Percentiles rank a stretch among this genome's conserved stretches.
Evolutionary conservation across 2,888 invertebrate species (phyloP).

Genomic region (Dascillus cervinus): DNA sequence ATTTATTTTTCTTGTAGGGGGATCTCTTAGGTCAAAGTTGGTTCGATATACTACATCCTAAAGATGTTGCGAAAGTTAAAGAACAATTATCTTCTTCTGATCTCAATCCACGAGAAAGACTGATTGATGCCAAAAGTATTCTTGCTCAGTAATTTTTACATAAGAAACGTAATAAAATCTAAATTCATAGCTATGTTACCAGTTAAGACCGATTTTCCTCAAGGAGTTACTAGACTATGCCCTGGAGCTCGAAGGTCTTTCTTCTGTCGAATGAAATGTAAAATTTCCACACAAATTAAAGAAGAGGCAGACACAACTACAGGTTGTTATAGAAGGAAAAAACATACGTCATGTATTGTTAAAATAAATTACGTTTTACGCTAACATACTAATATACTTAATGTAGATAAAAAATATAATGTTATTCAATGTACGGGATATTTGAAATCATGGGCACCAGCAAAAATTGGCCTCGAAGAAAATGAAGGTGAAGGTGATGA

Average conservation of each 20-base stretch:
- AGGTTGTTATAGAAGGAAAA: slow-evolving; percentile 60
- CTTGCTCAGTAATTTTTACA: slow-evolving; percentile 16
- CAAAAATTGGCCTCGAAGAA: slow-evolving; percentile 65
- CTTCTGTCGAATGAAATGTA: slow-evolving; percentile 88
- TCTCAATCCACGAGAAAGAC: slow-evolving; percentile 76
- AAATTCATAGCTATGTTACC: slow-evolving; percentile 73
- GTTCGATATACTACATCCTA: slow-evolving; percentile 91
- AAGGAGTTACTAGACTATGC: slow-evolving; percentile 66
- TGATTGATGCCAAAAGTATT: slow-evolving; percentile 90
- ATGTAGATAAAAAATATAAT: slow-evolving; percentile 71
- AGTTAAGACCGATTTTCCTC: slow-evolving; percentile 76
- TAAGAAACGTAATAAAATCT: not conserved
- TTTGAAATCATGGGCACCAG: slow-evolving; percentile 83
- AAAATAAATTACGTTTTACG: too few species aligned
- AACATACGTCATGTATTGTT: slow-evolving; percentile 45
- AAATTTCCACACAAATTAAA: slow-evolving; percentile 56
- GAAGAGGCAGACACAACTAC: slow-evolving; percentile 61
- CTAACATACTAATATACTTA: slow-evolving; percentile 1
- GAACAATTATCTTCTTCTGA: slow-evolving; percentile 89
- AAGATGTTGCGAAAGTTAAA: slow-evolving; percentile 91
- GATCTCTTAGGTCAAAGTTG: slow-evolving; percentile 87
- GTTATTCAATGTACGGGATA: slow-evolving; percentile 92
- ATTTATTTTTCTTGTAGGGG: slow-evolving; percentile 44
- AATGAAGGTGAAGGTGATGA: slow-evolving; percentile 55
- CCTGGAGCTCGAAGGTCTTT: slow-evolving; percentile 88